Conservation (phyloP, 2,888 invertebrate species). For the Hyppa rectilinea region DNA sequence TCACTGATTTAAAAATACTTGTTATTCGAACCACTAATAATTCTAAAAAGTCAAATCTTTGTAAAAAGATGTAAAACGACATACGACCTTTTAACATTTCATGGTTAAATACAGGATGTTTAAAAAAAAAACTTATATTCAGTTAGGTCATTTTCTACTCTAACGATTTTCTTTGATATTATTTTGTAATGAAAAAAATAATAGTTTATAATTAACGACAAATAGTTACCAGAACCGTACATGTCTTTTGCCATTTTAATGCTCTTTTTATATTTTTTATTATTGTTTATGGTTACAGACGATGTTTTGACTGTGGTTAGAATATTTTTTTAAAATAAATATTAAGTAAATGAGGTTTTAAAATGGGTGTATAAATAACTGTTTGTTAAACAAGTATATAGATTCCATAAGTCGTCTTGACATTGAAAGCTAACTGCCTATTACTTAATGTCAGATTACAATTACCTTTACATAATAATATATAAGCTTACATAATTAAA, state of each 20-base stretch:
- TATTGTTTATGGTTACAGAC: constrained; percentile 25
- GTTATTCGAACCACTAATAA: neutral
- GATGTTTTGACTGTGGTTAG: constrained; percentile 34
- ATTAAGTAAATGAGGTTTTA: neutral
- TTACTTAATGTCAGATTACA: too few relatives aligned
- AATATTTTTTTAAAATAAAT: neutral
- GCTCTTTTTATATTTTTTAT: constrained; percentile 64
- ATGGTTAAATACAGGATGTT: neutral
- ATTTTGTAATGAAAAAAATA: constrained; percentile 57
- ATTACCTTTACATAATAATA: too few relatives aligned
- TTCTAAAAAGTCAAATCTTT: neutral
- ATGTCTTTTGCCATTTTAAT: constrained; percentile 65
- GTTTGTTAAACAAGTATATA: neutral
- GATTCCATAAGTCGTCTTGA: neutral
- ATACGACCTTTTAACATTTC: neutral
- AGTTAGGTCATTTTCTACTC: constrained; percentile 27
- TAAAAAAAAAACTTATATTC: neutral
- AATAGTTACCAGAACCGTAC: constrained; percentile 66
- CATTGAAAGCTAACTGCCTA: too few relatives aligned
- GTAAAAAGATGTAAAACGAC: neutral
- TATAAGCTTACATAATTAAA: too few relatives aligned
- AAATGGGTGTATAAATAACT: neutral
- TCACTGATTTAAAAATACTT: neutral
- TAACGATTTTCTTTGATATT: constrained; percentile 51
- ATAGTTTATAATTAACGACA: constrained; percentile 58